Evolutionary conservation across 2,888 invertebrate genomes (phyloP).

Genomic region (Drosophila meridionalis): DNA sequence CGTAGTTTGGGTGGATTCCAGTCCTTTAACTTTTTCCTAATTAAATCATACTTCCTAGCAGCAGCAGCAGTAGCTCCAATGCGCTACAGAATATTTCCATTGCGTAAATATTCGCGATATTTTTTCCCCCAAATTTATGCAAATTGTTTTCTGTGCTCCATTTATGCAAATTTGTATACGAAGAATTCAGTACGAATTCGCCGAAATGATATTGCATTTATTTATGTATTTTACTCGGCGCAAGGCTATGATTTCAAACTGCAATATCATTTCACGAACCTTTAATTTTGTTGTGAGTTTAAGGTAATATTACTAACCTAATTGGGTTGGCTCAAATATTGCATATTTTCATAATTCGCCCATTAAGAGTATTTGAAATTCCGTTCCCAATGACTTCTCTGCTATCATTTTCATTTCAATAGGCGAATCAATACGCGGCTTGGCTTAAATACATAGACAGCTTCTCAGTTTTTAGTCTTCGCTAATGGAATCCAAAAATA

Average conservation of each 20-base stretch:
- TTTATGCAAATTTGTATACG: conserved; percentile 31
- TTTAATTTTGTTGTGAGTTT: background rate
- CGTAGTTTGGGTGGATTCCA: conserved; percentile 16
- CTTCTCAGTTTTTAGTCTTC: conserved; percentile 44
- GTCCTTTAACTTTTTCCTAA: conserved; percentile 23
- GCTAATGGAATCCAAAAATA: conserved; percentile 65
- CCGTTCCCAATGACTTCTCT: background rate
- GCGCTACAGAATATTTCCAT: conserved; percentile 7
- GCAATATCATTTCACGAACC: background rate
- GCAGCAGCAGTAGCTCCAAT: background rate
- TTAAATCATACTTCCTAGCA: conserved; percentile 42
- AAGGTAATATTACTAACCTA: background rate
- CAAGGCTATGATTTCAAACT: background rate
- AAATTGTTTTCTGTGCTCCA: conserved; percentile 10
- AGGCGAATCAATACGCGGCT: conserved; percentile 13
- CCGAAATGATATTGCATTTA: conserved; percentile 23
- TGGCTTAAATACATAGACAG: conserved; percentile 22
- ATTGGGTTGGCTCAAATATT: background rate
- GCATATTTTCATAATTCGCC: background rate
- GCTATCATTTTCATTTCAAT: background rate
- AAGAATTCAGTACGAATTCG: conserved; percentile 5
- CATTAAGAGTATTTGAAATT: background rate
- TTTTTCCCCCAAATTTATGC: conserved; percentile 30
- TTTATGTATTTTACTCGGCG: conserved; percentile 10
- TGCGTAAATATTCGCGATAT: conserved; percentile 17